These are phyloP conservation scores for Cherax destructor DNA, from an alignment of 1,140 invertebrate species.

Conservation along the genomic window DNA sequence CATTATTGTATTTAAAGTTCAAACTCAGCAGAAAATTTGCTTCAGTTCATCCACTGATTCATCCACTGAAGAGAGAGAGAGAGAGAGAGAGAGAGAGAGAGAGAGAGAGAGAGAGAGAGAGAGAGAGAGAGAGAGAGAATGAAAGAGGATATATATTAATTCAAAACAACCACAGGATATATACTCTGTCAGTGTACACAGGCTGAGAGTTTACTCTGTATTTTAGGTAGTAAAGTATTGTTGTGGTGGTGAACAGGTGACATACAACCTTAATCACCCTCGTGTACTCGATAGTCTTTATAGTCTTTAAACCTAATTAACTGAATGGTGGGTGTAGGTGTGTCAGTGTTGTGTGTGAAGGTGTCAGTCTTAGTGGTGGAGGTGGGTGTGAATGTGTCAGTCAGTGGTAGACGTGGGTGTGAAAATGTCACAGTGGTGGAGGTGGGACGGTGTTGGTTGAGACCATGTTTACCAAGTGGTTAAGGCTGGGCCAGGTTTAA, in stretches of 20 bases:
- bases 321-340: not conserved
- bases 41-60: not conserved
- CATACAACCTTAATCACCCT: too few relatives aligned
- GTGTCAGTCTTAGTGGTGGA: not conserved
- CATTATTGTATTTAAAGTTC: too few relatives aligned
- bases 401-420: not conserved
- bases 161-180: too few relatives aligned
- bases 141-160: too few relatives aligned
- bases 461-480: not conserved
- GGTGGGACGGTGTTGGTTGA: not conserved
- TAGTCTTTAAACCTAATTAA: not conserved
- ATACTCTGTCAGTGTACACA: too few relatives aligned
- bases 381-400: not conserved
- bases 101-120: constrained; percentile 16
- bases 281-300: too few relatives aligned
- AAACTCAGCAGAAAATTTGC: too few relatives aligned
- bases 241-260: too few relatives aligned
- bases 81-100: constrained; percentile 19
- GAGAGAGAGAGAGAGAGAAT: not conserved
- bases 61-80: not conserved
- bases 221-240: too few relatives aligned
- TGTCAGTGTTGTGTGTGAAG: not conserved
- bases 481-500: too few relatives aligned
- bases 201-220: too few relatives aligned
- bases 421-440: not conserved